Base-by-base conservation (phyloP, 37 sponge, comb jelly and placozoan genomes). In the Lycopodina hypogea region DNA sequence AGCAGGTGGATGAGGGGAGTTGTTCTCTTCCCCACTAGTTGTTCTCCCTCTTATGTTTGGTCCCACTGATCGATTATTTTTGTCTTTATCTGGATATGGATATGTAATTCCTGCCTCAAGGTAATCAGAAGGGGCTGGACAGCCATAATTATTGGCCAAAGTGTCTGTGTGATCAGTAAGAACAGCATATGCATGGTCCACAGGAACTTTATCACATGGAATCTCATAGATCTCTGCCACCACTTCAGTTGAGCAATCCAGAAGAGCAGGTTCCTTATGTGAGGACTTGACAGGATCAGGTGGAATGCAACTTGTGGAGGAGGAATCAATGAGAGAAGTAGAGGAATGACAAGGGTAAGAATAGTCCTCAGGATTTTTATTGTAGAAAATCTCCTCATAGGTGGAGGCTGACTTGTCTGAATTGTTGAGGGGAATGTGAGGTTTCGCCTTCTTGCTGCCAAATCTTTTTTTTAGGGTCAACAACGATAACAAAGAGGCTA, bases 271-370 rank as follows among this genome's bases (percentile, higher is more conserved):
- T n/a, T n/a, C n/a, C n/a, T n/a, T n/a, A n/a, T n/a, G n/a, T n/a
- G n/a, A n/a, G n/a, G n/a, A n/a, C n/a, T n/a, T n/a, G n/a, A n/a
- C n/a, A n/a, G n/a, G n/a, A n/a, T n/a, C n/a, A n/a, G n/a, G n/a
- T n/a, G n/a, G n/a, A n/a, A n/a, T n/a, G n/a, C n/a, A n/a, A n/a
- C n/a, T n/a, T n/a, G n/a, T n/a, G n/a, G n/a, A n/a, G n/a, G n/a
- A n/a, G n/a, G 48, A 45, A 45, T 45, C 9, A 12, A 9, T 45
- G n/a, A n/a, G n/a, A 9, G 9, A 9, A 45, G 42, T 39, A 21
- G 76, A 61, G 60, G 76, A 76, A n/a, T 61, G 62, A 39, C n/a
- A 59, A 42, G 76, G 76, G 61, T 76, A 76, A 2, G 76, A 59
- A 61, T 76, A 76, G 42, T 76, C 76, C 60, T 11, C 56, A 2